phyloP scores from a whole-genome alignment of 2,797 vertebrate genomes.

The Muscicapa comitata region DNA sequence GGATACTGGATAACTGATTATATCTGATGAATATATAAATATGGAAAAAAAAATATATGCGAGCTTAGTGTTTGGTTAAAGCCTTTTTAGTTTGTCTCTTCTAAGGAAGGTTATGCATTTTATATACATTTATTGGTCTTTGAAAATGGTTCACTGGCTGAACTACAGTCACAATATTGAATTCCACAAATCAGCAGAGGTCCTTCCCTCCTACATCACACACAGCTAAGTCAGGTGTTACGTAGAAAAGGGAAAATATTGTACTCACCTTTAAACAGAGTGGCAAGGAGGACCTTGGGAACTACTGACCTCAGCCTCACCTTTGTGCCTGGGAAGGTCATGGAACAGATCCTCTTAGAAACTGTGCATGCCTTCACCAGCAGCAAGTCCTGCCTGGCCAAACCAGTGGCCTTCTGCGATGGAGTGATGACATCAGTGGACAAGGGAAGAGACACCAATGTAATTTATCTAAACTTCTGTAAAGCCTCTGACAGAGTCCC shows the following conservation, averaged over 20 bases:
- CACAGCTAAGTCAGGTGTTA: not conserved
- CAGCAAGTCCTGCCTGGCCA: not conserved
- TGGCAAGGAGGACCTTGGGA: not conserved
- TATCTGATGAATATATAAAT: not conserved
- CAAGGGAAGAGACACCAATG: not conserved
- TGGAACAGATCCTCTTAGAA: not conserved
- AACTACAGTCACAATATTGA: not conserved
- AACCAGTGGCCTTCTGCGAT: not conserved
- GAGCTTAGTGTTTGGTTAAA: not conserved
- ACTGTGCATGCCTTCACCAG: too few relatives aligned
- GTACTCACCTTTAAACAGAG: not conserved
- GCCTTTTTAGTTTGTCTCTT: not conserved
- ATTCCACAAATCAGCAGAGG: not conserved
- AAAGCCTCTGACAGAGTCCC: not conserved
- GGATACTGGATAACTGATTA: not conserved
- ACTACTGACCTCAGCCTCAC: not conserved
- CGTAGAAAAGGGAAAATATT: not conserved
- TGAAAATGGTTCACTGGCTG: not conserved
- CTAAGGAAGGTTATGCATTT: not conserved
- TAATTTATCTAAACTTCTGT: not conserved
- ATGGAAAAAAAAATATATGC: not conserved
- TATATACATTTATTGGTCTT: not conserved
- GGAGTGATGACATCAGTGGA: not conserved
- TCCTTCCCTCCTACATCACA: not conserved
- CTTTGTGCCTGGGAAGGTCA: not conserved